Evolutionary conservation across 2,888 invertebrate genomes (phyloP).

Genomic region (Ormyrus pomaceus): DNA sequence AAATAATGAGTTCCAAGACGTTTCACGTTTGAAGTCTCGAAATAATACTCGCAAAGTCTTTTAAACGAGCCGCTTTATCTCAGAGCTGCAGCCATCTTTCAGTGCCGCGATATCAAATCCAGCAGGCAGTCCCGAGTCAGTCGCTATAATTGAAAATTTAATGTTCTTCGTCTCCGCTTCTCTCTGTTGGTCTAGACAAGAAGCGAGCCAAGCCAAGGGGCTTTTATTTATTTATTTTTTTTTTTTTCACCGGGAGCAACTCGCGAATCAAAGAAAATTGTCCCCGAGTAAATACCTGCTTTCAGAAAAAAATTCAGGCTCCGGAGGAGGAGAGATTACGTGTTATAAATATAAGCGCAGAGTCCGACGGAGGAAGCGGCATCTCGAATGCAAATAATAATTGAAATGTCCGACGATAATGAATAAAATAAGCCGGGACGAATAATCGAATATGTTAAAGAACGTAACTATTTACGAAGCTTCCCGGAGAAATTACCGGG

Average conservation of each 20-base stretch:
- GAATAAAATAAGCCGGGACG: too few species aligned
- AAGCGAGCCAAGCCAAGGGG: neutral
- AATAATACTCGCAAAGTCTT: constrained; percentile 14
- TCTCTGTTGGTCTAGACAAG: constrained; percentile 11
- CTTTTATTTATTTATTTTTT: neutral
- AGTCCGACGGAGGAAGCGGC: neutral
- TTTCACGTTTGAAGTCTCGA: neutral
- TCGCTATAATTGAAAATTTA: constrained; percentile 61
- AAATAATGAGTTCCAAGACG: neutral
- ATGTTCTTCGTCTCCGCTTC: constrained; percentile 36
- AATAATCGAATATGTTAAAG: too few species aligned
- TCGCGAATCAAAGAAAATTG: too few species aligned
- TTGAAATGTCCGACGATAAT: too few species aligned
- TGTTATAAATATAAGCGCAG: neutral
- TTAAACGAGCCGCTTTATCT: constrained; percentile 2
- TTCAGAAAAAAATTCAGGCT: too few species aligned
- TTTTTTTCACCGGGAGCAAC: too few species aligned
- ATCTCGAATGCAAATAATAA: too few species aligned
- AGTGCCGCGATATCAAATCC: constrained; percentile 12
- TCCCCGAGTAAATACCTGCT: too few species aligned
- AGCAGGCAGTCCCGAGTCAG: neutral
- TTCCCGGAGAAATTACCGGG: neutral
- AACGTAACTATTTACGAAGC: too few species aligned
- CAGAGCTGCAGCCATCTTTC: neutral
- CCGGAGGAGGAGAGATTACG: neutral